Evolutionary conservation across 2,888 invertebrate genomes (phyloP).

Genomic region (Himalopsyche anomala): DNA sequence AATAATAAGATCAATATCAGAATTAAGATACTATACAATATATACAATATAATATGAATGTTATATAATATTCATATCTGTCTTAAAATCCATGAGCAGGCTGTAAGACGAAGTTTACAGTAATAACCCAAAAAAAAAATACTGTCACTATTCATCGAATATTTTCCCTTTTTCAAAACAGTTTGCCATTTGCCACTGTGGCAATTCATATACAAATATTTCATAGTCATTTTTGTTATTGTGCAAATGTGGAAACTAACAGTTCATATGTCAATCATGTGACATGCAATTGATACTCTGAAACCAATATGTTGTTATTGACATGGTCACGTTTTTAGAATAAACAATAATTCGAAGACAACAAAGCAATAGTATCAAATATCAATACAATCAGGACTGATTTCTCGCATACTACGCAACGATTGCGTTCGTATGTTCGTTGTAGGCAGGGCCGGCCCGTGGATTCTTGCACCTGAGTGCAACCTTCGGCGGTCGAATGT

Average conservation of each 20-base stretch:
- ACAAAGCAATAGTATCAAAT: background rate
- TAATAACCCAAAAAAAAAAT: background rate
- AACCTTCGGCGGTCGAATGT: too few species aligned
- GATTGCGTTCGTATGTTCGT: too few species aligned
- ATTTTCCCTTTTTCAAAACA: background rate
- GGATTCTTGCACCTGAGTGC: too few species aligned
- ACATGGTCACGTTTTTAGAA: background rate
- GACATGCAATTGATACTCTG: background rate
- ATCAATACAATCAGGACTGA: background rate
- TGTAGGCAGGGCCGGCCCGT: too few species aligned
- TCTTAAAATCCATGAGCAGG: too few species aligned
- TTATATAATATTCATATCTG: too few species aligned
- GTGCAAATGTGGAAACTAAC: background rate
- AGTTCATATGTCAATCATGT: conserved; percentile 1
- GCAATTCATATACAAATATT: background rate
- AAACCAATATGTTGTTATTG: background rate
- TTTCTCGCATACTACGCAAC: too few species aligned
- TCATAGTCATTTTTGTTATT: background rate
- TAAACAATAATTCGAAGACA: background rate
- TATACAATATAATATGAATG: too few species aligned
- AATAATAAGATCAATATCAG: background rate
- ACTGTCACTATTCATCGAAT: background rate
- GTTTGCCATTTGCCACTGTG: background rate
- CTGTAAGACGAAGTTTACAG: background rate
- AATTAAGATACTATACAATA: too few species aligned